Percentiles rank a stretch among this genome's conserved stretches.
Conservation (phyloP, 2,797 vertebrate species). For the Amazona ochrocephala region DNA sequence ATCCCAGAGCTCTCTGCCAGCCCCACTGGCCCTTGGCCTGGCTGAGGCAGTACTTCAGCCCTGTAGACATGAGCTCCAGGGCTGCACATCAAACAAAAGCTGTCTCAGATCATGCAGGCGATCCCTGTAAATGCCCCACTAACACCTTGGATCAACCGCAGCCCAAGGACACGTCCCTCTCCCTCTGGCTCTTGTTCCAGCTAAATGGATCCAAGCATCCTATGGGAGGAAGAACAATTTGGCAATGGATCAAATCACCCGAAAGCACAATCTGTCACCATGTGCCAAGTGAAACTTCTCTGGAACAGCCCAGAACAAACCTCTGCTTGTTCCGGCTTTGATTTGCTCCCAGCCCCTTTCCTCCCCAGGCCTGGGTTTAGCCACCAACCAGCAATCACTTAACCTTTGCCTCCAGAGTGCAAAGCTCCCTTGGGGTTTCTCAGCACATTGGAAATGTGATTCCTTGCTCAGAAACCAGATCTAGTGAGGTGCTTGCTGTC, state of each 20-base stretch:
- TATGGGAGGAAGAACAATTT: background rate
- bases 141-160: background rate
- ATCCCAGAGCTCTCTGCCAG: background rate
- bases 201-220: background rate
- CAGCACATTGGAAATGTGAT: background rate
- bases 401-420: background rate
- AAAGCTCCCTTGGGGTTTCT: background rate
- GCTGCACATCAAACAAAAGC: background rate
- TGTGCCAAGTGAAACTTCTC: background rate
- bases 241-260: background rate
- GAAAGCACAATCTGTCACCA: background rate
- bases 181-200: background rate
- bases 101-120: background rate
- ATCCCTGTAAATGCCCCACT: background rate
- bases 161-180: background rate
- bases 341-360: background rate
- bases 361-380: background rate
- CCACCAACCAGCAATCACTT: background rate
- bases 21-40: background rate
- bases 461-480: background rate
- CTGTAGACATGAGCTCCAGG: background rate
- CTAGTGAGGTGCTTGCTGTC: background rate
- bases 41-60: background rate
- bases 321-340: background rate
- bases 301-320: constrained; percentile 6